These are phyloP conservation scores for Drosophila kikkawai DNA, from an alignment of 1,140 invertebrate species.

Conservation along the genomic window DNA sequence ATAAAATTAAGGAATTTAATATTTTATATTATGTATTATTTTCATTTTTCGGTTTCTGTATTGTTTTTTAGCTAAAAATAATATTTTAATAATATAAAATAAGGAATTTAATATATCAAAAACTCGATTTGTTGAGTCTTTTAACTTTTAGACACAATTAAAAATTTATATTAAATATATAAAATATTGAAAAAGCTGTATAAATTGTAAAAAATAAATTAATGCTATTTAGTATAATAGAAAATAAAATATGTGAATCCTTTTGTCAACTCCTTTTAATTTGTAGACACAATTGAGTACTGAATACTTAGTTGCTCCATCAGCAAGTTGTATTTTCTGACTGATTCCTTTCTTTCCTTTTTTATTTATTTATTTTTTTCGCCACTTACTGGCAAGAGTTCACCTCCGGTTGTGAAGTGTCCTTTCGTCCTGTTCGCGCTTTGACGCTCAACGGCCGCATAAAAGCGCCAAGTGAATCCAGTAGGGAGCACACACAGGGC, in stretches of 20 bases:
- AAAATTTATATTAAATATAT: too few species aligned
- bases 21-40: not conserved
- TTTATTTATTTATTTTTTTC: not conserved
- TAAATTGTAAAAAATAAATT: too few species aligned
- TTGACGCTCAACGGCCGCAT: slow-evolving; percentile 31
- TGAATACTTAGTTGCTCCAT: not conserved
- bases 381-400: not conserved
- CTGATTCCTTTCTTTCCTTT: not conserved
- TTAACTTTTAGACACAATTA: not conserved
- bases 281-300: not conserved
- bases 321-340: not conserved
- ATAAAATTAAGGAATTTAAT: not conserved
- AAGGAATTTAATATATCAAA: not conserved
- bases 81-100: not conserved
- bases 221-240: too few species aligned
- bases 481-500: not conserved
- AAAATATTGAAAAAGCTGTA: too few species aligned
- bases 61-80: not conserved
- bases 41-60: not conserved
- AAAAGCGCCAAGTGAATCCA: slow-evolving; percentile 35
- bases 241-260: not conserved
- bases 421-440: slow-evolving; percentile 17
- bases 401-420: slow-evolving; percentile 4
- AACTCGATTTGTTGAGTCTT: not conserved
- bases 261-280: not conserved